These are phyloP conservation scores for Fregetta grallaria DNA, from an alignment of 2,113 vertebrate genomes.

Conservation along the genomic window DNA sequence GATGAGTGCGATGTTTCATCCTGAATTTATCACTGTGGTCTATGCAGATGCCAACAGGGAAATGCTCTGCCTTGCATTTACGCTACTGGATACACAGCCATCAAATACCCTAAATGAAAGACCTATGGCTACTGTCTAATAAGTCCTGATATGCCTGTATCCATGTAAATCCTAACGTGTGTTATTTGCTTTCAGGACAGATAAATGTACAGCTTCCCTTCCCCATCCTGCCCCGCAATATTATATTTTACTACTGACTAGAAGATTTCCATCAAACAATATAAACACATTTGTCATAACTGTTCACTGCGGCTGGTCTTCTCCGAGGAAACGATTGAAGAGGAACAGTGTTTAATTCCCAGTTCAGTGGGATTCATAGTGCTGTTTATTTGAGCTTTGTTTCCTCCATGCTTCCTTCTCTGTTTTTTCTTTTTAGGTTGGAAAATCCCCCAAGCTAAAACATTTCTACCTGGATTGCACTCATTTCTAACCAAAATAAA, in stretches of 20 bases:
- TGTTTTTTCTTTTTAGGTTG: not conserved
- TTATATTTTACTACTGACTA: not conserved
- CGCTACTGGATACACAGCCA: not conserved
- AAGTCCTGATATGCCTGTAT: not conserved
- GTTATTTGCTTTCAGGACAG: not conserved
- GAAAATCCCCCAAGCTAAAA: not conserved
- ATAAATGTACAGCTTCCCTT: not conserved
- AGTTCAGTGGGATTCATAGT: not conserved
- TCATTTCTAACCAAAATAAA: not conserved
- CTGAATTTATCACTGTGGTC: not conserved
- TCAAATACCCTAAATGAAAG: not conserved
- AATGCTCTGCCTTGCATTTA: not conserved
- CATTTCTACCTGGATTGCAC: not conserved
- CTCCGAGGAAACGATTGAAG: not conserved
- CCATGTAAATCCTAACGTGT: not conserved
- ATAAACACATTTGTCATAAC: slow-evolving; percentile 28
- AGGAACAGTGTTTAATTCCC: not conserved
- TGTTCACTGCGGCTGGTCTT: not conserved
- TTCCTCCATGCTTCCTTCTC: not conserved
- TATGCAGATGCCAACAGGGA: not conserved
- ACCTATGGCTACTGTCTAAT: not conserved
- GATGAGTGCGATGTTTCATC: not conserved
- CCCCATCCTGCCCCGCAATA: not conserved
- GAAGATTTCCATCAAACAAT: slow-evolving; percentile 2
- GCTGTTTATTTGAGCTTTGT: not conserved